These are phyloP conservation scores for Caenorhabditis auriculariae DNA, from an alignment of 2,888 invertebrate genomes.

Conservation along the genomic window DNA sequence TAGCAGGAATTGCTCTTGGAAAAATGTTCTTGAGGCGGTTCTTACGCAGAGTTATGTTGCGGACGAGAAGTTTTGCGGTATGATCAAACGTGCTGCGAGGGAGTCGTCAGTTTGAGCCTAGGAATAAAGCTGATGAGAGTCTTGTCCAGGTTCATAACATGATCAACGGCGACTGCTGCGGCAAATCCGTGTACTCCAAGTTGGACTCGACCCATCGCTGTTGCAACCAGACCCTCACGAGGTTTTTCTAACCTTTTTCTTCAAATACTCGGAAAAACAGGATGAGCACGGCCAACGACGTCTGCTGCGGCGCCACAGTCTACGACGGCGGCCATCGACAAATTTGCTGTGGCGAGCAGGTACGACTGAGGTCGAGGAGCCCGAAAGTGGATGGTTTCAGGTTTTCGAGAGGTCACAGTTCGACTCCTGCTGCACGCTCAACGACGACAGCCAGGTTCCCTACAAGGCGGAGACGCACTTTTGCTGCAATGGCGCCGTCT, in stretches of 20 bases:
- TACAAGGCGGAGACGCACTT: conserved; percentile 46
- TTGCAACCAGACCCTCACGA: conserved; percentile 49
- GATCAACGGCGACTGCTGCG: conserved; percentile 59
- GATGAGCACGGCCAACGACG: conserved; percentile 27
- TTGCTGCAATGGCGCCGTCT: conserved; percentile 57
- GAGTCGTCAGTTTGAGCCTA: conserved; percentile 40
- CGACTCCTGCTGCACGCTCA: conserved; percentile 36
- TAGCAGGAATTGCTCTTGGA: neutral
- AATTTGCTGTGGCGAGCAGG: conserved; percentile 48
- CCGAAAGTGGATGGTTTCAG: conserved; percentile 4
- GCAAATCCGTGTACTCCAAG: conserved; percentile 49
- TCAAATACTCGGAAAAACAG: no score
- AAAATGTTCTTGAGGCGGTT: conserved; percentile 28
- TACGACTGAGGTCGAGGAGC: neutral
- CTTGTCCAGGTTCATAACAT: conserved; percentile 57
- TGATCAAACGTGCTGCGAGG: conserved; percentile 61
- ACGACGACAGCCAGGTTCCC: conserved; percentile 14
- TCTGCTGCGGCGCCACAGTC: conserved; percentile 53
- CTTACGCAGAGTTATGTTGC: conserved; percentile 52
- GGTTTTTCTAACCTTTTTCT: conserved; percentile 8
- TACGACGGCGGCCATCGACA: conserved; percentile 56
- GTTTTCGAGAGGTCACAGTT: conserved; percentile 26
- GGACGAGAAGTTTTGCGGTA: conserved; percentile 53
- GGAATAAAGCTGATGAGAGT: conserved; percentile 1
- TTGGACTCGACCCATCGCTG: conserved; percentile 45